Evolutionary conservation across 1,140 invertebrate genomes (phyloP).

Genomic region (Ganaspis sp.): DNA sequence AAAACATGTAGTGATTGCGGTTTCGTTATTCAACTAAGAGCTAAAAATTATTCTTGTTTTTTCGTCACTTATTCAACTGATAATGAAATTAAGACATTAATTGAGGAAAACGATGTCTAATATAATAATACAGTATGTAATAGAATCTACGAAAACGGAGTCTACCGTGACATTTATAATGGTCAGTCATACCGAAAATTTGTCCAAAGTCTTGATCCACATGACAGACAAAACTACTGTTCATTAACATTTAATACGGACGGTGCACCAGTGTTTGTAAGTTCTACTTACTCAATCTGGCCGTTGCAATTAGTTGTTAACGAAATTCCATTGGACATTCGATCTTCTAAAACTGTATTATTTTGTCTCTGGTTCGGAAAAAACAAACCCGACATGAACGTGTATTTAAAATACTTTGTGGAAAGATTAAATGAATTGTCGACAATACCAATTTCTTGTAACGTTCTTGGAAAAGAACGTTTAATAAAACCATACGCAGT

Average conservation of each 20-base stretch:
- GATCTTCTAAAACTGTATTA: conserved; percentile 24
- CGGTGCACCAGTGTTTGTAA: conserved; percentile 41
- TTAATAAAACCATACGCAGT: conserved; percentile 33
- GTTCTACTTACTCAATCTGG: conserved; percentile 38
- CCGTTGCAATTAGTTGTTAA: conserved; percentile 45
- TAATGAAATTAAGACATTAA: no score
- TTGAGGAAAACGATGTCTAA: conserved; percentile 33
- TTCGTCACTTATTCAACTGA: no score
- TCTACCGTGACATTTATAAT: conserved; percentile 39
- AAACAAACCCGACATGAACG: conserved; percentile 40
- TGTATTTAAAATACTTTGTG: conserved; percentile 36
- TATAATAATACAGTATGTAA: conserved; percentile 28
- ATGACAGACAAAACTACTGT: conserved; percentile 37
- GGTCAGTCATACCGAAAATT: conserved; percentile 36
- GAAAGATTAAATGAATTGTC: conserved; percentile 29
- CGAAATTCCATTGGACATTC: conserved; percentile 41
- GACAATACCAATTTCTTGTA: conserved; percentile 8
- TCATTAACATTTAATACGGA: no score
- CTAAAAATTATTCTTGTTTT: no score
- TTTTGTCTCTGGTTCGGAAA: conserved; percentile 38
- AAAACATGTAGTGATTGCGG: no score
- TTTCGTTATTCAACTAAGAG: no score
- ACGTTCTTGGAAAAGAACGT: background rate
- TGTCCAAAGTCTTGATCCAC: conserved; percentile 12
- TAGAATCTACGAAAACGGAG: background rate